Percentiles rank a stretch among this genome's conserved stretches.
Evolutionary conservation across 2,113 vertebrate genomes (phyloP).

Genomic region (Clarias batrachus): DNA sequence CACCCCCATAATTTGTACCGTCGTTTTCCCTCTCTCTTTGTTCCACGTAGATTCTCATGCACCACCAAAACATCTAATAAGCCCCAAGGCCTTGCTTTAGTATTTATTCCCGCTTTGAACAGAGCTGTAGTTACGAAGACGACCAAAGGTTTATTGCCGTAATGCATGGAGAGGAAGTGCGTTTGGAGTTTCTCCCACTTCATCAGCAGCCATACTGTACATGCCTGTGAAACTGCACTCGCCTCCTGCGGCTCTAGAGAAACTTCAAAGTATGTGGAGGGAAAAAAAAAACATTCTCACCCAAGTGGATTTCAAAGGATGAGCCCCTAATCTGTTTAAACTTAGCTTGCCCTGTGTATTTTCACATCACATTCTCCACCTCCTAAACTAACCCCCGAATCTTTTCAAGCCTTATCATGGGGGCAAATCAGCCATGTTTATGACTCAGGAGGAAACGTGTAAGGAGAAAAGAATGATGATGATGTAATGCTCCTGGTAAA

Average conservation of each 20-base stretch:
- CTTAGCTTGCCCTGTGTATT: conserved; percentile 71
- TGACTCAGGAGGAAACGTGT: neutral
- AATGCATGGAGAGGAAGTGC: conserved; percentile 47
- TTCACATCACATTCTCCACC: conserved; percentile 51
- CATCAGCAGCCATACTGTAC: conserved; percentile 62
- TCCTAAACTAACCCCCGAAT: conserved; percentile 23
- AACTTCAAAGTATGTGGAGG: conserved; percentile 68
- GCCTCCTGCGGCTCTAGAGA: conserved; percentile 44
- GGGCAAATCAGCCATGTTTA: conserved; percentile 25
- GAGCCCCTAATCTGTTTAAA: conserved; percentile 75
- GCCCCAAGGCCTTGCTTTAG: conserved; percentile 41
- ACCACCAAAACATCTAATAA: conserved; percentile 41
- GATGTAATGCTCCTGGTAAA: conserved; percentile 50
- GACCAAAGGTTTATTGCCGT: conserved; percentile 61
- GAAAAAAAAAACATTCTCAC: conserved; percentile 47
- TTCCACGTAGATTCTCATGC: conserved; percentile 12
- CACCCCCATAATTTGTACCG: conserved; percentile 22
- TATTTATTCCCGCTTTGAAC: conserved; percentile 58
- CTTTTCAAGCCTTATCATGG: conserved; percentile 31
- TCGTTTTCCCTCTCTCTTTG: neutral
- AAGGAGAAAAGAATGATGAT: conserved; percentile 51
- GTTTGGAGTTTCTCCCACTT: conserved; percentile 58
- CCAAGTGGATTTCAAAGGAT: conserved; percentile 70
- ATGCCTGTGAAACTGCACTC: conserved; percentile 52
- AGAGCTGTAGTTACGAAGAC: conserved; percentile 39